Conservation (phyloP, 2,888 invertebrate genomes). For the Auanema sp. region DNA sequence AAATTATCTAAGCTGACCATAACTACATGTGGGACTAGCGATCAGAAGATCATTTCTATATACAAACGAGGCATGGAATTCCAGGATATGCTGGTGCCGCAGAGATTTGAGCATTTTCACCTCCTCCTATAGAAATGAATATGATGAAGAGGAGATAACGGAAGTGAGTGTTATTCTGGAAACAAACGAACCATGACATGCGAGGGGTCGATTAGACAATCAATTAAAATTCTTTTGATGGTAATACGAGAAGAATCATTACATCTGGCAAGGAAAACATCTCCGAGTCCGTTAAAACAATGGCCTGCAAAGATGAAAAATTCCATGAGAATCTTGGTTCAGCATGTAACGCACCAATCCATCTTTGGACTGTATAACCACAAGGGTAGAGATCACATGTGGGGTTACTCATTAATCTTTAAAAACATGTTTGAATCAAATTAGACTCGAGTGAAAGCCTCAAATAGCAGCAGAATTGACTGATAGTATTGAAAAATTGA, state of each 20-base stretch:
- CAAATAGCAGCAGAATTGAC: too few species aligned
- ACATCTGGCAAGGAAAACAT: slow-evolving; percentile 13
- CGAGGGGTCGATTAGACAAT: slow-evolving; percentile 22
- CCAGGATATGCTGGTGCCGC: slow-evolving; percentile 29
- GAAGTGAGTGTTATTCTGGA: not conserved
- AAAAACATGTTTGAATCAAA: too few species aligned
- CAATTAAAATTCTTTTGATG: slow-evolving; percentile 24
- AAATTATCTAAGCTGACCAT: slow-evolving; percentile 4
- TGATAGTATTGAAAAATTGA: too few species aligned
- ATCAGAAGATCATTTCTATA: slow-evolving; percentile 20
- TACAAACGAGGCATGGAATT: slow-evolving; percentile 27
- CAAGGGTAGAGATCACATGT: slow-evolving; percentile 14
- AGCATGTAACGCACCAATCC: slow-evolving; percentile 15
- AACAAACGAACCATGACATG: slow-evolving; percentile 23
- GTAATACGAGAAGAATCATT: slow-evolving; percentile 20
- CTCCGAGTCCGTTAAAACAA: slow-evolving; percentile 15
- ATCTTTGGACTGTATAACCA: slow-evolving; percentile 20
- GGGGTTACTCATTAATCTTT: too few species aligned
- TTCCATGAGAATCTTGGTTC: not conserved
- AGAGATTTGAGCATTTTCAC: slow-evolving; percentile 25
- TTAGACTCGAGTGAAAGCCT: too few species aligned
- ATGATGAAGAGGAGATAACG: not conserved
- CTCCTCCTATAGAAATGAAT: slow-evolving; percentile 33
- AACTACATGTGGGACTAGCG: slow-evolving; percentile 23
- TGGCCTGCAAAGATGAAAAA: slow-evolving; percentile 13